A percentile compares a stretch with the other conserved stretches of the same genome.
Evolutionary conservation across 2,797 vertebrate species (phyloP).

Genomic region (Tamandua tetradactyla): DNA sequence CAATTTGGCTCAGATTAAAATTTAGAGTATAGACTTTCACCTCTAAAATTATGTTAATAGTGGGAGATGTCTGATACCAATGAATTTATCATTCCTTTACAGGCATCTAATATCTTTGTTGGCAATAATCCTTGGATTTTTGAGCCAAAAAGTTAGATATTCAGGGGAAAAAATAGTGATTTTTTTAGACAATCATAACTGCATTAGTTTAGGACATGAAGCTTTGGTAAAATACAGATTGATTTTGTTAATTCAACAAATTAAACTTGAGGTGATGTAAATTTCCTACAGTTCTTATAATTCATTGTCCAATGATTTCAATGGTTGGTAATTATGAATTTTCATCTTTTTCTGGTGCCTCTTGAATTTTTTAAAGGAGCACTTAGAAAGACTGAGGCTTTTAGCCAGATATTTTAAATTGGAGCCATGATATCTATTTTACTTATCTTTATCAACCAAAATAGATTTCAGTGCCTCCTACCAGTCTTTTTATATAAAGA

Average conservation of each 20-base stretch:
- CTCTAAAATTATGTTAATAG: not conserved
- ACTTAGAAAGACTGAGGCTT: not conserved
- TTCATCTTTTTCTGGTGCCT: not conserved
- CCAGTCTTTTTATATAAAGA: not conserved
- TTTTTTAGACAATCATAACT: not conserved
- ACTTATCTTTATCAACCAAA: not conserved
- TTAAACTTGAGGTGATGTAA: not conserved
- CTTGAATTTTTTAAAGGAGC: not conserved
- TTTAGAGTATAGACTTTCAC: not conserved
- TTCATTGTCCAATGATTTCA: not conserved
- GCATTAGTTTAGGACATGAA: not conserved
- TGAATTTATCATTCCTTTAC: not conserved
- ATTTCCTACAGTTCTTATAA: not conserved
- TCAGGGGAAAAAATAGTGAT: not conserved
- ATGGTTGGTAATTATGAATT: not conserved
- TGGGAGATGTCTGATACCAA: not conserved
- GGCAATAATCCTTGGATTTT: not conserved
- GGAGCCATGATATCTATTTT: not conserved
- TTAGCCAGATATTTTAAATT: not conserved
- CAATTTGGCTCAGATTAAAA: not conserved
- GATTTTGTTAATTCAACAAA: not conserved
- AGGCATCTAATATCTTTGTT: not conserved
- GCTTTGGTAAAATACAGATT: not conserved
- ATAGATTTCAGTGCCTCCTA: not conserved
- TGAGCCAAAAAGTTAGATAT: not conserved